Conservation (phyloP, 2,797 vertebrate genomes). For the Sorex maritimensis region DNA sequence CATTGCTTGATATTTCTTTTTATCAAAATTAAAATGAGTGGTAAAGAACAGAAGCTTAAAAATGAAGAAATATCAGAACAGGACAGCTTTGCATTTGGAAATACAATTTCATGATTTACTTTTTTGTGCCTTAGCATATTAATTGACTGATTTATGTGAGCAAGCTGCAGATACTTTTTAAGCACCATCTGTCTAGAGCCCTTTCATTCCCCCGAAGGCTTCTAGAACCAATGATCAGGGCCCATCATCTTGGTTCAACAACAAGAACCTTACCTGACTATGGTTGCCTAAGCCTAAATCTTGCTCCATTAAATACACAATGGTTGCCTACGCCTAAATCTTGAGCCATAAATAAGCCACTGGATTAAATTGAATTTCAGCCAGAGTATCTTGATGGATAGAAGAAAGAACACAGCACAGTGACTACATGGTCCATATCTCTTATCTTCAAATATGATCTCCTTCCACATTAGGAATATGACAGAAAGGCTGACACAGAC, state of each 20-base stretch:
- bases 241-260: constrained; percentile 8
- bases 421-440: neutral
- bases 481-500: neutral
- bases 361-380: neutral
- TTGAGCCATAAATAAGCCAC: neutral
- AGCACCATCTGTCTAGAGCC: constrained; percentile 62
- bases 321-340: neutral
- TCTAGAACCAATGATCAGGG: neutral
- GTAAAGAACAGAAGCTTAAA: neutral
- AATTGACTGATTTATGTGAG: constrained; percentile 70
- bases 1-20: neutral
- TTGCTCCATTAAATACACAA: neutral
- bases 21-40: neutral
- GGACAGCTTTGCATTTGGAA: neutral
- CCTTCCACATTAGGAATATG: neutral
- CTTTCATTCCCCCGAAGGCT: neutral
- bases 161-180: neutral
- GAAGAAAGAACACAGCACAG: neutral
- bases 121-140: constrained; percentile 68
- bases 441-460: neutral
- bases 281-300: too few relatives aligned
- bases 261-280: neutral
- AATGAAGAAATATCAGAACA: neutral
- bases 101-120: constrained; percentile 28
- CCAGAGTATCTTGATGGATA: neutral